Evolutionary conservation across 2,888 invertebrate species (phyloP), one percentile per base, ranked within the genome.

Genomic region (Clanis bilineata): DNA sequence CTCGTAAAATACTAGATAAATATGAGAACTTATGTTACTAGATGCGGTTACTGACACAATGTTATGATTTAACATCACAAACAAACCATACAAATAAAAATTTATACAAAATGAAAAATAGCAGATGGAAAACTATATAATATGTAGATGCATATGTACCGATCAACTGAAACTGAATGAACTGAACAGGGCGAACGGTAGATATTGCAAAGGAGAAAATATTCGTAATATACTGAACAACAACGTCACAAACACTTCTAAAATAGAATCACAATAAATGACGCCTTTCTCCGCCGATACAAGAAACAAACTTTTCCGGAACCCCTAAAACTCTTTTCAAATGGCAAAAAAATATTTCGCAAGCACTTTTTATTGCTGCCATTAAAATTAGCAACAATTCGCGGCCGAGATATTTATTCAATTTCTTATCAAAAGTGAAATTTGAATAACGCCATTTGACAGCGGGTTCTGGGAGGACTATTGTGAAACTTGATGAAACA

Each of bases 341-440:
- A 58, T 47, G 18, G 15, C 9, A 51, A 58, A 58, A 38, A 47
- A 47, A 9, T 10, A n/a, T 28, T 56, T 22, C 47, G 18, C 22
- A 75, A 67, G 72, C 69, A 71, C 70, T 71, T 76, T 80, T 77
- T 74, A 77, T 79, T 77, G 73, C 73, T 70, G 64, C 77, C 75
- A 73, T 77, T 76, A 79, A 80, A 81, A 69, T 78, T 76, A 71
- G 71, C 76, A 80, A 85, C 79, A 83, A 73, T 78, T 78, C 72
- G 67, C 71, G 77, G 80, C 82, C 80, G 76, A 74, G 78, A 83
- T 82, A 82, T 78, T 84, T 77, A 86, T 88, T 83, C 79, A 85
- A 87, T 85, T 82, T 82, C 83, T 88, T 86, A 86, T 87, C 85
- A 82, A 85, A 86, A 84, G 82, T 82, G 78, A 80, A 84, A 85